Base-by-base conservation (phyloP, 2,797 vertebrate genomes). In the Yasuhikotakia modesta region DNA sequence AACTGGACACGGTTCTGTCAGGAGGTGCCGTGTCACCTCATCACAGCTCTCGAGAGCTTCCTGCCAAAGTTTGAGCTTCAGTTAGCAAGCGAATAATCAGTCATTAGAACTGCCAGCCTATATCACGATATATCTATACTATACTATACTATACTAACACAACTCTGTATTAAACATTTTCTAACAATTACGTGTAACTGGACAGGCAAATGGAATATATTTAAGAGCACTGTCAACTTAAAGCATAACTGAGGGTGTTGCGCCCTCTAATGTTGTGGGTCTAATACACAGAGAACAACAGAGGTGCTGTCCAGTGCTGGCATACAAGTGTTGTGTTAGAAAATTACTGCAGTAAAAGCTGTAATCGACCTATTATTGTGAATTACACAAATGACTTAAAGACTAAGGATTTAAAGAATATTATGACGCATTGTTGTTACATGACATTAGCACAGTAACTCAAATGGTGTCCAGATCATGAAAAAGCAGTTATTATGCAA, bases 41-140 rank as follows among this genome's bases (percentile, higher is more conserved):
- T 93, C 89, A 85, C 97, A 99, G 88, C 91, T 96, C 70, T 98
- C 95, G 65, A 97, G 64, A 1, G 97, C 96, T 0, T 95, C 97
- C 87, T 96, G 94, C 96, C 96, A 99, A 77, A 95, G 92, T 10
- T 88, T 92, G 86, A 95, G 86, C 88, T 99, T 99, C 84, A 99
- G 92, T 81, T 95, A 95, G 86, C 97, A 99, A 13, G 98, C 98
- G n/a, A n/a, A n/a, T n/a, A n/a, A 0, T 95, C 95, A 0, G 94
- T 96, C 19, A 43, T 43, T 43, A n/a, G n/a, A n/a, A n/a, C n/a
- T n/a, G n/a, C n/a, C n/a, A n/a, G n/a, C n/a, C n/a, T n/a, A n/a
- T n/a, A n/a, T n/a, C n/a, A n/a, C n/a, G n/a, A n/a, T n/a, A n/a
- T n/a, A n/a, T n/a, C n/a, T n/a, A n/a, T n/a, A n/a, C n/a, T n/a